Evolutionary conservation across 64 coral and sea anemone genomes (phyloP), one percentile per base, ranked within the genome.

Genomic region (Pocillopora verrucosa): DNA sequence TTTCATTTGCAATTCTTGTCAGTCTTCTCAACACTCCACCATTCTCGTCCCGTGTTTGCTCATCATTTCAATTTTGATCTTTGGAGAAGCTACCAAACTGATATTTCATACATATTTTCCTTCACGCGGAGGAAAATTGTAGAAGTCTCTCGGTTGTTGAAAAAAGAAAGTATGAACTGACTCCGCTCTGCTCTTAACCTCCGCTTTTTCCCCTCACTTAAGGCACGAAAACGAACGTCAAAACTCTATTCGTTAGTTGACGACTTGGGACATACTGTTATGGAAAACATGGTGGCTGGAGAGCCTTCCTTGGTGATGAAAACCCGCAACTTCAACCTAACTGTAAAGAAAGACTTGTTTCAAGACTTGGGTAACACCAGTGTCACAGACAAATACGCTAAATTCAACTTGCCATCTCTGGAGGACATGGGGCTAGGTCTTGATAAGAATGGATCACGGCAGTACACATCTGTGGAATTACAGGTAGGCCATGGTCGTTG

Each of bases 331-430:
- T 72, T 91, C 22, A 94, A 94, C 76, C 60, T 89, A 1, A 82
- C 88, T 11, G 67, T 93, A 13, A 38, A 78, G 59, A 92, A 90
- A 73, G 4, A 10, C 14, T 64, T 83, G 16, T 25, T 93, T 13
- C 19, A 15, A 72, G 72, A 90, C 17, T 61, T 93, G 9, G 88
- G 73, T n/a, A 11, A 59, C 9, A 63, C 78, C 36, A 13, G 5
- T 15, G 68, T 96, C 20, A 84, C 90, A 16, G 91, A 96, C 34
- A 70, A 61, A 1, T 22, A 24, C 4, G 35, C 91, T 0, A 57
- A 36, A 10, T 88, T 96, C 11, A 14, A 26, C 6, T 92, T 96
- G 64, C 88, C 94, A 15, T 36, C 83, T 5, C 51, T 83, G 16
- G 70, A 62, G 35, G 65, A 74, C 0, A 96, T 93, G 94, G 77